Conservation (phyloP, 1,140 invertebrate genomes). For the Belonocnema kinseyi region DNA sequence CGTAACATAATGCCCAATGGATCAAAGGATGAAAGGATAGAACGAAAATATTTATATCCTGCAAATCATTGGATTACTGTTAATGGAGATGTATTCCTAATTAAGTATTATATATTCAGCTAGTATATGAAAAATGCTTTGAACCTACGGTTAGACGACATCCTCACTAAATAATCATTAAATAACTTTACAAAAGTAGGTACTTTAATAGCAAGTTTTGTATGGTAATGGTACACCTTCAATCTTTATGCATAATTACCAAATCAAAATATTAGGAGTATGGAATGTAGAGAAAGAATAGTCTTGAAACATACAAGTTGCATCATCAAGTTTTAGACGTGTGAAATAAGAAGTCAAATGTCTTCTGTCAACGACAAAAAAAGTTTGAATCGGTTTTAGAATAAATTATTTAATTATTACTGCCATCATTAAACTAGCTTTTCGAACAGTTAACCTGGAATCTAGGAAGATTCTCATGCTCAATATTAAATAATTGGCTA, state of each 20-base stretch:
- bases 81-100: not conserved
- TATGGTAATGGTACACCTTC: not conserved
- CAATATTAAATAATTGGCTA: not conserved
- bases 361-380: not conserved
- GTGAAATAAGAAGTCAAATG: not conserved
- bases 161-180: not conserved
- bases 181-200: not conserved
- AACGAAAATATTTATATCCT: not conserved
- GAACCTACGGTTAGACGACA: not conserved
- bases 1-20: not conserved
- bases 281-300: slow-evolving; percentile 1
- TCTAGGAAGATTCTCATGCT: not conserved
- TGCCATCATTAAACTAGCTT: not conserved
- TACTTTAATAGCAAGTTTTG: not conserved
- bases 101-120: not conserved
- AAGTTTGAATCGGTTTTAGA: not conserved
- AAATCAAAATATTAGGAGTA: not conserved
- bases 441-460: not conserved
- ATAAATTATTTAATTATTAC: not conserved
- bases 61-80: not conserved
- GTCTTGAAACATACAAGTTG: slow-evolving; percentile 11
- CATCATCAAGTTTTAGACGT: not conserved
- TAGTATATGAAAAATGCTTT: not conserved
- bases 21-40: not conserved
- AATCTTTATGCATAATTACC: not conserved